phyloP scores from a whole-genome alignment of 2,888 invertebrate species.

The Cephalotes varians region DNA sequence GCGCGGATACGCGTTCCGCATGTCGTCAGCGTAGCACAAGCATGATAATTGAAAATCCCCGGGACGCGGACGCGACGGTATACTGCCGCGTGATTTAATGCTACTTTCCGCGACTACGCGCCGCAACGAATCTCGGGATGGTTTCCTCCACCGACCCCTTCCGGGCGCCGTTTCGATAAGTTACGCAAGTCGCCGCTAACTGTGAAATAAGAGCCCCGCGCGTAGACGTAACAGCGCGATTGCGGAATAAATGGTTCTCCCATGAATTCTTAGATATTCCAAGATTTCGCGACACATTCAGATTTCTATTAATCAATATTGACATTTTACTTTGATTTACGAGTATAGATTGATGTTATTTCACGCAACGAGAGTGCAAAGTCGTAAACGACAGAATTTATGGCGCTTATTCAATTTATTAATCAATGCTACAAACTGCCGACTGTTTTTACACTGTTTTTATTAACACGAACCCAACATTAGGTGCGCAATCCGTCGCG shows the following conservation, averaged over 20 bases:
- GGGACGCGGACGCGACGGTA: slow-evolving; percentile 64
- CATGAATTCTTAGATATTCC: background rate
- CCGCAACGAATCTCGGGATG: background rate
- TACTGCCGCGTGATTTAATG: slow-evolving; percentile 68
- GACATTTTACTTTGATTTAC: background rate
- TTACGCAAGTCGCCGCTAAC: slow-evolving; percentile 55
- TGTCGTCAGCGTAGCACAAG: slow-evolving; percentile 73
- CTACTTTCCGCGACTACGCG: slow-evolving; percentile 54
- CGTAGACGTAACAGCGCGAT: slow-evolving; percentile 9
- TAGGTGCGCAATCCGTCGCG: slow-evolving; percentile 13
- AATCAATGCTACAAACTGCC: background rate
- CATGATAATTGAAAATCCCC: slow-evolving; percentile 80
- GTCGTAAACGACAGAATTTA: background rate
- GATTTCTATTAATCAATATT: slow-evolving; percentile 29
- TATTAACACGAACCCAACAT: background rate
- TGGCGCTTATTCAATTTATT: background rate
- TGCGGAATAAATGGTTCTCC: background rate
- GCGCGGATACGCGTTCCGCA: slow-evolving; percentile 69
- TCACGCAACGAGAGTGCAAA: background rate
- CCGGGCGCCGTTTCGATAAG: slow-evolving; percentile 54
- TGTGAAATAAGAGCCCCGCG: slow-evolving; percentile 35
- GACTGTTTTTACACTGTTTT: background rate
- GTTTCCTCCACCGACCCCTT: background rate
- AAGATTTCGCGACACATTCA: background rate
- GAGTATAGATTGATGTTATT: background rate